Conservation (phyloP, 1,140 invertebrate genomes). For the Idris sp. region DNA sequence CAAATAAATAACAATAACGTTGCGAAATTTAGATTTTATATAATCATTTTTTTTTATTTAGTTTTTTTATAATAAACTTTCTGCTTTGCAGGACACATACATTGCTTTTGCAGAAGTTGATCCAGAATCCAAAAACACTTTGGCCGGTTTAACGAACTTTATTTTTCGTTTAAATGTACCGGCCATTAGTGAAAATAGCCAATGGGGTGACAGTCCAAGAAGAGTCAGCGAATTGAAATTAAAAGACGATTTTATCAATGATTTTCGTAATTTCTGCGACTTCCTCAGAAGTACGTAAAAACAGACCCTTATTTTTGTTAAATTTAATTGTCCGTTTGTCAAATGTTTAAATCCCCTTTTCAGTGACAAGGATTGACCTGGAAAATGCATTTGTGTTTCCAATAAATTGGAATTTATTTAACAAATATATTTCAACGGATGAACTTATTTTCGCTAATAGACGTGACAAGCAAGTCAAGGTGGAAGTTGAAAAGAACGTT, state of each 20-base stretch:
- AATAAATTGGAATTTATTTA: conserved; percentile 78
- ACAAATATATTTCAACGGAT: conserved; percentile 77
- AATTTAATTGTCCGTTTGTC: conserved; percentile 30
- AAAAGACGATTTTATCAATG: conserved; percentile 79
- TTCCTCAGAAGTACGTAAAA: conserved; percentile 78
- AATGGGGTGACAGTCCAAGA: conserved; percentile 80
- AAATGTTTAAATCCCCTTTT: conserved; percentile 17
- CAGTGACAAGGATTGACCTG: conserved; percentile 81
- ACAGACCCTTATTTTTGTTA: not conserved
- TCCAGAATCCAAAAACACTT: conserved; percentile 62
- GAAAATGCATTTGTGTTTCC: conserved; percentile 80
- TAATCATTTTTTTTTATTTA: not conserved
- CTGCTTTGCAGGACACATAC: conserved; percentile 69
- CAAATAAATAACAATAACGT: too few relatives aligned
- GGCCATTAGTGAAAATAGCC: conserved; percentile 73
- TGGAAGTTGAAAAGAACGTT: conserved; percentile 80
- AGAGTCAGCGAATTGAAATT: conserved; percentile 72
- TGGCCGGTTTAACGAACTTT: conserved; percentile 76
- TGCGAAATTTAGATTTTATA: too few relatives aligned
- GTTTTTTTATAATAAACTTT: conserved; percentile 1
- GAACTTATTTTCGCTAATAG: conserved; percentile 77
- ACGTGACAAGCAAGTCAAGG: conserved; percentile 77
- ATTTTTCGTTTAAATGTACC: conserved; percentile 76
- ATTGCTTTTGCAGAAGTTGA: conserved; percentile 72
- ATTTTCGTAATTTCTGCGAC: conserved; percentile 78